Evolutionary conservation across 1,140 invertebrate species (phyloP), one percentile per base, ranked within the genome.

Genomic region (Ladona fulva): DNA sequence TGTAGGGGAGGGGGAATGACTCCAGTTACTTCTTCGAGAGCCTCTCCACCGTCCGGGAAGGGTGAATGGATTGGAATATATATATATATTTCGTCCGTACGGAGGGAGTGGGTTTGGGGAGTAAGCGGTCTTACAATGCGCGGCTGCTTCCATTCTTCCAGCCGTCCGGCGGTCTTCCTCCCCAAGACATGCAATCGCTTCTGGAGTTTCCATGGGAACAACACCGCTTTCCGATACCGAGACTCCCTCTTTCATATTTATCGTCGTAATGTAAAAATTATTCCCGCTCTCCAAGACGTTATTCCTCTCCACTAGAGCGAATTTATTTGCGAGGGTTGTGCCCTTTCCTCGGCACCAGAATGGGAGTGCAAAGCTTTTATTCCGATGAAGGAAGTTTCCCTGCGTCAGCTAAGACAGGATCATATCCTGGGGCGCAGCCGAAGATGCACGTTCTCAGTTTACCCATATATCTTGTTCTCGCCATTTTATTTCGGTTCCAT

Each of bases 211-310:
- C 52, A 19, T 66, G 52, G 52, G 14, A 66, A 66, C 52, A 66
- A 12, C 10, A 19, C 10, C 44, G 10, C 10, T 52, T 52, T 52
- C 44, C 44, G 44, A 19, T 52, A 52, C 5, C 52, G 52, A 66
- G 3, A 19, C 52, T 1, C 3, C 3, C 52, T 66, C n/a, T 66
- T 66, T 66, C 52, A 66, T 66, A 66, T 66, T 66, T 66, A 66
- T 66, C 52, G 52, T 12, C n/a, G 52, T 66, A 66, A 66, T 22
- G 52, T 66, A 66, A 66, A 66, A 66, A 66, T 66, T 66, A 66
- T 66, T 66, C 52, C 52, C 52, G 52, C 14, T 12, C 52, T 12
- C 5, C 29, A 16, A 19, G 16, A 66, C n/a, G 52, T 66, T 66
- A 66, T 66, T 66, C 52, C 52, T 66, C 52, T 66, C n/a, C 52